phyloP scores from a whole-genome alignment of 2,113 vertebrate species.

The Sakesphorus luctuosus region DNA sequence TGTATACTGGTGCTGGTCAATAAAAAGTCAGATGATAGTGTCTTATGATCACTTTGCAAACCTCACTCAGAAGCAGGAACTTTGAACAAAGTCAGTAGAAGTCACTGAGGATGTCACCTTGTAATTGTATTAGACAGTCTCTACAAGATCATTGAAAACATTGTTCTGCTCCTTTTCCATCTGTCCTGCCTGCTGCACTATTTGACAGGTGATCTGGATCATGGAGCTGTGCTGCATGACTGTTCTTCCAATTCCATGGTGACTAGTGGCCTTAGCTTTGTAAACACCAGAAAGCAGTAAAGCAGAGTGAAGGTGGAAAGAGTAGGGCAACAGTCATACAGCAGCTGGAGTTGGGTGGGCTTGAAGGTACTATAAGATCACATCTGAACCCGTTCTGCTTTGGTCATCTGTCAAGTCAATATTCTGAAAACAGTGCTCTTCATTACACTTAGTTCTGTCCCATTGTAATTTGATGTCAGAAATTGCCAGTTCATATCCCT shows the following conservation, averaged over 20 bases:
- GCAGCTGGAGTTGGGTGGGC: not conserved
- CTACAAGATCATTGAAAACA: not conserved
- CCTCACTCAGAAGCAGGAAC: not conserved
- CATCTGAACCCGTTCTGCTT: not conserved
- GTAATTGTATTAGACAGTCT: not conserved
- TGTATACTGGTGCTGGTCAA: not conserved
- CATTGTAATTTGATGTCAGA: not conserved
- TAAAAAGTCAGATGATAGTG: not conserved
- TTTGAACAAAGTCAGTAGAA: not conserved
- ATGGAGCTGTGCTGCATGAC: accelerated
- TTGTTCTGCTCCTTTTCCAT: accelerated
- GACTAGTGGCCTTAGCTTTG: not conserved
- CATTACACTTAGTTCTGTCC: not conserved
- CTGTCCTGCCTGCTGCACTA: not conserved
- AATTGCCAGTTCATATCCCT: not conserved
- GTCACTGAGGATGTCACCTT: not conserved
- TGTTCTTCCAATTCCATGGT: not conserved
- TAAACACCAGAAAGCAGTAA: not conserved
- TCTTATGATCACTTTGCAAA: not conserved
- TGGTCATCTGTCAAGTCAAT: not conserved
- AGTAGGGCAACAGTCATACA: not conserved
- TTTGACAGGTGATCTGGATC: accelerated
- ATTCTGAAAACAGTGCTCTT: not conserved
- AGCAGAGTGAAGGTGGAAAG: not conserved
- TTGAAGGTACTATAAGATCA: not conserved